Evolutionary conservation across 2,888 invertebrate genomes (phyloP), one percentile per base, ranked within the genome.

Genomic region (Sphinx pinastri): DNA sequence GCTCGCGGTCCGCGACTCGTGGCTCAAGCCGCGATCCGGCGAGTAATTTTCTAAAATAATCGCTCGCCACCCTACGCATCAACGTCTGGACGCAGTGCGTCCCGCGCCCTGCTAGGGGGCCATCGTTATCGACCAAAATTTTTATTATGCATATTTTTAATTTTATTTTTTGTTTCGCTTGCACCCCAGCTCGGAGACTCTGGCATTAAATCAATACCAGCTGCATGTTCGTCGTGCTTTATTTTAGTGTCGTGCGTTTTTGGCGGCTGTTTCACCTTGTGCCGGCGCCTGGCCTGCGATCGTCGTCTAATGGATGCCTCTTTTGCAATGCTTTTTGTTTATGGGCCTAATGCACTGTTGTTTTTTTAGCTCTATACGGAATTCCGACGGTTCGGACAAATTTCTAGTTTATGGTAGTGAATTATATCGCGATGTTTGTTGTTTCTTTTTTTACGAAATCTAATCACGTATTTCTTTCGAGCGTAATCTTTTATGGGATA

Each of bases 141-240:
- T 92, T 92, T 89, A 89, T 84, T 87, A 89, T 89, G 88, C 89
- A 89, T 89, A 92, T 91, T 92, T 92, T 92, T 91, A 89, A 90
- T 90, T 92, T 92, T 88, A 88, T 90, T 92, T 91, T 88, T 88
- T 83, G 79, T 82, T 84, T 83, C 51, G 63, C 49, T 67, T 52
- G 63, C 87, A 80, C 84, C 88, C 88, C 86, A 85, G 80, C 75
- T 72, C 79, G 75, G 77, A 79, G 79, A 84, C 74, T 67, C 68
- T 71, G 71, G 69, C 70, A 73, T 76, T 77, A 76, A 77, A 77
- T 79, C 79, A 77, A 79, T 79, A 79, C 79, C 79, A 83, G 79
- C 76, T 57, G 60, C 71, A 77, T 73, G 72, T 75, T 74, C 72
- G 70, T 74, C 70, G 75, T 77, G 74, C 74, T 77, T 77, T 77